phyloP scores from a whole-genome alignment of 1,140 invertebrate genomes.

The Aphidius gifuensis region DNA sequence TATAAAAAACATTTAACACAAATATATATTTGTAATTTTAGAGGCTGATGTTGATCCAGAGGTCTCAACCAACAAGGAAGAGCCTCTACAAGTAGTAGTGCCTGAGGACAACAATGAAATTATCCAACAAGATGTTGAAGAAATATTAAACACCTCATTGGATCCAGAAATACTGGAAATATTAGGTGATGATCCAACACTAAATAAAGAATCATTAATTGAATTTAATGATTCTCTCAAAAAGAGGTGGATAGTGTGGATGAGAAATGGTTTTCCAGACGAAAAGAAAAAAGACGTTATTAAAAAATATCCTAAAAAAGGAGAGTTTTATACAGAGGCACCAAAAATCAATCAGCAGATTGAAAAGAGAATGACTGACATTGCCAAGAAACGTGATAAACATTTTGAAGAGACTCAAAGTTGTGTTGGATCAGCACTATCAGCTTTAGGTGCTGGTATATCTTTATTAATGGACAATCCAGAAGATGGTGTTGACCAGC shows the following conservation, averaged over 20 bases:
- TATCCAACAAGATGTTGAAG: not conserved
- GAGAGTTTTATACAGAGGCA: conserved; percentile 16
- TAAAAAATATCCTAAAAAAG: conserved; percentile 19
- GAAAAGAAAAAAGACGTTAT: conserved; percentile 20
- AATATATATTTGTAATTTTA: not conserved
- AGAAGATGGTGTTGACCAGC: conserved; percentile 18
- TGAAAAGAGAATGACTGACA: conserved; percentile 17
- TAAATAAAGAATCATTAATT: conserved; percentile 12
- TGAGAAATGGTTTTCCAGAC: too few relatives aligned
- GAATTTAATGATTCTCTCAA: conserved; percentile 18
- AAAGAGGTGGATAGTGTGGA: conserved; percentile 15
- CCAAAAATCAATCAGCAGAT: conserved; percentile 7
- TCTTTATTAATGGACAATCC: conserved; percentile 26
- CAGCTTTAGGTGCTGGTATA: conserved; percentile 21
- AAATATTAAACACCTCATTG: not conserved
- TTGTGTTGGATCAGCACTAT: conserved; percentile 22
- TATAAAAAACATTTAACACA: not conserved
- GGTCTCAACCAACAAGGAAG: not conserved
- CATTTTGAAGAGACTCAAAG: conserved; percentile 29
- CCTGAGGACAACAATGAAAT: conserved; percentile 4
- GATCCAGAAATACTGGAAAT: conserved; percentile 15
- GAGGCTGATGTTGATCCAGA: conserved; percentile 2
- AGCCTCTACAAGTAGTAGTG: not conserved
- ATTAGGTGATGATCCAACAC: conserved; percentile 19
- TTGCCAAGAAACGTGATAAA: conserved; percentile 26